These are phyloP conservation scores for Phaedon cochleariae DNA, from an alignment of 2,888 invertebrate genomes.

Conservation along the genomic window DNA sequence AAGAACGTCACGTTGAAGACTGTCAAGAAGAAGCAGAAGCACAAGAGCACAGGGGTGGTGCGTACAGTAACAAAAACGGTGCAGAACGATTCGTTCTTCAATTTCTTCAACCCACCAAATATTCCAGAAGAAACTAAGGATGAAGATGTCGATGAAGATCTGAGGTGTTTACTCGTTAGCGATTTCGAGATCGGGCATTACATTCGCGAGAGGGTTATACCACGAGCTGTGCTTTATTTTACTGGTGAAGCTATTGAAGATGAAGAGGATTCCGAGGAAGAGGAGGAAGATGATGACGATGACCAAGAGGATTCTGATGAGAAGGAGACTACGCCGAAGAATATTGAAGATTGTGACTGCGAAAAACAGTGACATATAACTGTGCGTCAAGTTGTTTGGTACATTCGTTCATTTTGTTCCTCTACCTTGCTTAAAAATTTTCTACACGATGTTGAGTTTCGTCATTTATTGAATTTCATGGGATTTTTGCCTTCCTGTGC, in stretches of 20 bases:
- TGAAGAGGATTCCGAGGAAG: constrained; percentile 78
- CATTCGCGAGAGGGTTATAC: constrained; percentile 94
- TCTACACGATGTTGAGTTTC: too few relatives aligned
- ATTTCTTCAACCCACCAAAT: constrained; percentile 95
- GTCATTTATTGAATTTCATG: too few relatives aligned
- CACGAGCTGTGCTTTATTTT: constrained; percentile 95
- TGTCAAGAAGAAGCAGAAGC: constrained; percentile 98
- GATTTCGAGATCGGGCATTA: constrained; percentile 99
- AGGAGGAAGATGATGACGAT: constrained; percentile 84
- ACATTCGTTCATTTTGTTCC: too few relatives aligned
- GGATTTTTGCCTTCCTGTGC: too few relatives aligned
- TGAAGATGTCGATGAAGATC: constrained; percentile 87
- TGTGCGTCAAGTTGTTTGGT: too few relatives aligned
- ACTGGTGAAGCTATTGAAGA: constrained; percentile 90
- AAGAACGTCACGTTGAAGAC: constrained; percentile 97
- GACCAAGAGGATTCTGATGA: constrained; percentile 71
- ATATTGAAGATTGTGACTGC: neutral
- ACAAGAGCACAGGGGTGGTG: constrained; percentile 92
- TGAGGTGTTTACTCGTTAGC: constrained; percentile 79
- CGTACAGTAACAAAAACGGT: constrained; percentile 95
- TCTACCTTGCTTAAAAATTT: neutral
- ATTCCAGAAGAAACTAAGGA: constrained; percentile 83
- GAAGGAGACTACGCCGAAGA: constrained; percentile 39
- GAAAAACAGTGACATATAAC: too few relatives aligned
- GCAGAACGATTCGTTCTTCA: constrained; percentile 98